Percentiles rank a stretch among this genome's conserved stretches.
phyloP scores from a whole-genome alignment of 2,888 invertebrate species.

The Cecidostiba fungosa region DNA sequence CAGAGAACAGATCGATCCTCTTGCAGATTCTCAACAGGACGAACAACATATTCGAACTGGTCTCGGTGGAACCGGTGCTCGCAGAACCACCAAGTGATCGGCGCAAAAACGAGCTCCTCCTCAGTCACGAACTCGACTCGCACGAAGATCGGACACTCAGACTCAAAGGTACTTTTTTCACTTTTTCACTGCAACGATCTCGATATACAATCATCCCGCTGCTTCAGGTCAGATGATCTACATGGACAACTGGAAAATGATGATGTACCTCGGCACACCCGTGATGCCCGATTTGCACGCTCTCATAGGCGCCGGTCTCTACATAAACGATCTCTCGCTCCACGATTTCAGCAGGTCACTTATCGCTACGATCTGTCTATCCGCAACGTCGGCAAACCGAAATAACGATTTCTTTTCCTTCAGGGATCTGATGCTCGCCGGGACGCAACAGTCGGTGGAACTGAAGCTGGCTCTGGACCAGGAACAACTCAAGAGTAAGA shows the following conservation, averaged over 20 bases:
- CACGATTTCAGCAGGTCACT: constrained; percentile 96
- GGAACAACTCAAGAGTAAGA: constrained; percentile 98
- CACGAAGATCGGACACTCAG: constrained; percentile 84
- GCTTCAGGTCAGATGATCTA: constrained; percentile 98
- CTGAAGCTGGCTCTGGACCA: constrained; percentile 96
- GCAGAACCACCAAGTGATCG: constrained; percentile 82
- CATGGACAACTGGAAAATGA: constrained; percentile 99
- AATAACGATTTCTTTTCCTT: constrained; percentile 62
- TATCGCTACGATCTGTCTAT: neutral
- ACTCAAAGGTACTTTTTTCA: no score
- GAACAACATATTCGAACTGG: constrained; percentile 98
- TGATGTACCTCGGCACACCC: constrained; percentile 98
- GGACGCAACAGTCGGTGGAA: constrained; percentile 98
- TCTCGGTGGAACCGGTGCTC: constrained; percentile 94
- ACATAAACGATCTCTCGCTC: constrained; percentile 99
- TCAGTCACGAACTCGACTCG: constrained; percentile 85
- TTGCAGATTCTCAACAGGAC: constrained; percentile 94
- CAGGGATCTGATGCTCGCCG: constrained; percentile 96
- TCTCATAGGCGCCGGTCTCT: constrained; percentile 94
- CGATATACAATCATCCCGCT: no score
- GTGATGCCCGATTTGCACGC: constrained; percentile 97
- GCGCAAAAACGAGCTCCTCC: constrained; percentile 82
- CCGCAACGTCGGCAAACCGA: neutral
- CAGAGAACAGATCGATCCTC: neutral
- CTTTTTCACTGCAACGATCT: no score